A percentile compares a stretch with the other conserved stretches of the same genome.
Evolutionary conservation across 2,797 vertebrate species (phyloP).

Genomic region (Chelon labrosus): DNA sequence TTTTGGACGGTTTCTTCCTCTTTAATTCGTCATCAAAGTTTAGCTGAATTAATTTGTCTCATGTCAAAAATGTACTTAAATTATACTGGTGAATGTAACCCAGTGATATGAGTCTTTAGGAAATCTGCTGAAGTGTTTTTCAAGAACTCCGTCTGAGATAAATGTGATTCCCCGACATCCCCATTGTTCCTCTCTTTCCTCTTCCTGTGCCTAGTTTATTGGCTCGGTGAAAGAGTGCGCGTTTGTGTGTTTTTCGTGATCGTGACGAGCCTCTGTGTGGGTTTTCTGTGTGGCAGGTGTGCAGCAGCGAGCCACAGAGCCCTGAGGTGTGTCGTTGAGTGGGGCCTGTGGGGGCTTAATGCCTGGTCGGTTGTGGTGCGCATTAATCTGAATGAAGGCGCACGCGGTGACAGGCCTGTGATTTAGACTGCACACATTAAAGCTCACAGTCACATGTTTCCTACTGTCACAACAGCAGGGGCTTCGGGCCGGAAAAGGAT

Average conservation of each 20-base stretch:
- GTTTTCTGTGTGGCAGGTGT: constrained; percentile 30
- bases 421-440: constrained; percentile 54
- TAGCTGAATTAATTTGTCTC: too few relatives aligned
- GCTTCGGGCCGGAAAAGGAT: neutral
- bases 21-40: too few relatives aligned
- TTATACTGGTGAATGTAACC: too few relatives aligned
- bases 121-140: constrained; percentile 4
- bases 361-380: constrained; percentile 34
- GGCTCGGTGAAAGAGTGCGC: constrained; percentile 18
- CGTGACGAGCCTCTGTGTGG: constrained; percentile 28
- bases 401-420: constrained; percentile 55
- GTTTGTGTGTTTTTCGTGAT: constrained; percentile 11
- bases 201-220: constrained; percentile 16
- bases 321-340: constrained; percentile 62
- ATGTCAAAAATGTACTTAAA: neutral
- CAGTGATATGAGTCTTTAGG: neutral
- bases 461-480: constrained; percentile 33
- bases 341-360: constrained; percentile 50
- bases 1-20: too few relatives aligned
- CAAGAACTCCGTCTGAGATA: neutral
- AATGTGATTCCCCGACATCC: too few relatives aligned
- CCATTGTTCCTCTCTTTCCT: too few relatives aligned
- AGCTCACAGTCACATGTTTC: constrained; percentile 48
- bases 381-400: constrained; percentile 68
- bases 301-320: constrained; percentile 37